Percentiles rank a stretch among this genome's conserved stretches.
Conservation (phyloP, 2,888 invertebrate genomes). For the Tubiluchus corallicola region DNA sequence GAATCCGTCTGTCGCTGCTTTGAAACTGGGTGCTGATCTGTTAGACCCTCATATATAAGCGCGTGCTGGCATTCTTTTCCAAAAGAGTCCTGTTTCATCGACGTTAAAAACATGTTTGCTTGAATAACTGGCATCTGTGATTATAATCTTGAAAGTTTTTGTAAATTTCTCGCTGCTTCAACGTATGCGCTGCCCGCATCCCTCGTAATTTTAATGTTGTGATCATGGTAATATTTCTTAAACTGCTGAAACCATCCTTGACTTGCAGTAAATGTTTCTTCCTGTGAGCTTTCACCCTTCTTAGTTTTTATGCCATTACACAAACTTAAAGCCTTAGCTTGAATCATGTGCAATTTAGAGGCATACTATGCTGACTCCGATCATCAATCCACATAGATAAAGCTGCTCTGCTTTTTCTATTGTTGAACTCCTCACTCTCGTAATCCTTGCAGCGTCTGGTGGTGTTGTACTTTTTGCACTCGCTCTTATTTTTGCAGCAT, state of each 20-base stretch:
- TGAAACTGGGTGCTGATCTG: slow-evolving; percentile 9
- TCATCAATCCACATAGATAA: slow-evolving; percentile 11
- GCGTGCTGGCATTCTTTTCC: slow-evolving; percentile 15
- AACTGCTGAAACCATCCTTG: slow-evolving; percentile 14
- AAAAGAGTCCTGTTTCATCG: slow-evolving; percentile 15
- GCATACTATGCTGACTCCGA: slow-evolving; percentile 5
- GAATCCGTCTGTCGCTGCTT: slow-evolving; percentile 17
- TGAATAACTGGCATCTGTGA: slow-evolving; percentile 11
- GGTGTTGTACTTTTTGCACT: not conserved
- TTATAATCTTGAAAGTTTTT: slow-evolving; percentile 9
- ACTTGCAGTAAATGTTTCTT: slow-evolving; percentile 13
- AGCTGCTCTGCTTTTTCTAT: slow-evolving; percentile 7
- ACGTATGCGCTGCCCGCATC: slow-evolving; percentile 8
- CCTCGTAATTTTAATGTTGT: slow-evolving; percentile 7
- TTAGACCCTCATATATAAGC: slow-evolving; percentile 11
- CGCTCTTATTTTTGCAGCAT: not conserved
- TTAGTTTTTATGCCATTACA: slow-evolving; percentile 8
- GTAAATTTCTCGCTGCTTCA: slow-evolving; percentile 9
- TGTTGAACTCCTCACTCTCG: not conserved
- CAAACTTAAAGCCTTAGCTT: slow-evolving; percentile 10
- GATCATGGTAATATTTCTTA: slow-evolving; percentile 10
- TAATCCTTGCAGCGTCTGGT: not conserved
- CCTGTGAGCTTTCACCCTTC: not conserved
- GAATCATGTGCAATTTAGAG: slow-evolving; percentile 9
- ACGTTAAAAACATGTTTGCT: slow-evolving; percentile 14